Evolutionary conservation across 2,888 invertebrate species (phyloP).

Genomic region (Drosophila robusta): DNA sequence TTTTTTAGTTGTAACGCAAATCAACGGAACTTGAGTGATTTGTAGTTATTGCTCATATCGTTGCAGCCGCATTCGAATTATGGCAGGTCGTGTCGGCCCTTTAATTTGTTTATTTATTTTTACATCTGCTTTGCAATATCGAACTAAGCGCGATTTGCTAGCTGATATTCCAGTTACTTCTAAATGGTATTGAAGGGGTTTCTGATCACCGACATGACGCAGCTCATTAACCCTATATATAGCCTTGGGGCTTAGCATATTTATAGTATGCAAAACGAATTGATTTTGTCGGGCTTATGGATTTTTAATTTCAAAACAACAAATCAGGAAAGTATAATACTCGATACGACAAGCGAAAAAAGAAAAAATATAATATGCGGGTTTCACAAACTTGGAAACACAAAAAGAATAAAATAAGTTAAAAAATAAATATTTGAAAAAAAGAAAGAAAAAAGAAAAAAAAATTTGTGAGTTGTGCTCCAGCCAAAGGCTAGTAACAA

Average conservation of each 20-base stretch:
- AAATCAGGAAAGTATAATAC: conserved; percentile 1
- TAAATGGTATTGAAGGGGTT: conserved; percentile 14
- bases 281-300: conserved; percentile 14
- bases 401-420: neutral
- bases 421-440: neutral
- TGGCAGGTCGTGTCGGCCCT: conserved; percentile 44
- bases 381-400: neutral
- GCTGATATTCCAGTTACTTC: neutral
- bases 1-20: neutral
- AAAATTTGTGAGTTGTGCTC: neutral
- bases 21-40: conserved; percentile 13
- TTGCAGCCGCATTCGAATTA: conserved; percentile 26
- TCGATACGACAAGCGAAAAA: neutral
- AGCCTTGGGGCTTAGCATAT: conserved; percentile 6
- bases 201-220: conserved; percentile 11
- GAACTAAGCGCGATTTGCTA: conserved; percentile 1
- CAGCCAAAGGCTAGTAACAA: neutral
- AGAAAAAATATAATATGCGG: too few species aligned
- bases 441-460: neutral
- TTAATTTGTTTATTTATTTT: conserved; percentile 14
- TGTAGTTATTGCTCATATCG: conserved; percentile 12
- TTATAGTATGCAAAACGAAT: conserved; percentile 31
- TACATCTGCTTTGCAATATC: conserved; percentile 16
- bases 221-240: conserved; percentile 15
- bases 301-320: conserved; percentile 21